Evolutionary conservation across 2,113 vertebrate species (phyloP), one percentile per base, ranked within the genome.

Genomic region (Aegithalos caudatus): DNA sequence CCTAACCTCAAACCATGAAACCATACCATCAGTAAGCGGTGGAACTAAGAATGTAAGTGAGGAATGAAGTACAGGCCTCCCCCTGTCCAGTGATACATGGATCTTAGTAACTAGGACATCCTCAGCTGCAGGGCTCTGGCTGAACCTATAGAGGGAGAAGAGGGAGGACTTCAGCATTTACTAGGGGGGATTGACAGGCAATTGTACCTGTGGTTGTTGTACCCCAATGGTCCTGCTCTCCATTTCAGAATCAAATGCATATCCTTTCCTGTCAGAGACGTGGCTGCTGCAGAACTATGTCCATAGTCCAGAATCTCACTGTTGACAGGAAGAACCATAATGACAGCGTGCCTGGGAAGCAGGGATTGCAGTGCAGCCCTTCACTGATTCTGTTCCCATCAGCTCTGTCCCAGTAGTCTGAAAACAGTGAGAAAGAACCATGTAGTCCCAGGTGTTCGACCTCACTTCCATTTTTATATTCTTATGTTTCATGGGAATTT

Each of bases 181-280:
- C 24, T 33, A 4, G 16, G 7, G 35, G 18, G 5, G 56, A 27
- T 5, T 38, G 42, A 31, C 7, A 38, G n/a, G n/a, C 62, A 53
- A 15, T 61, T 51, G 20, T 42, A 48, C 24, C n/a, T 67, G 62
- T 14, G 47, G 19, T 60, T 47, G 48, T 71, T 31, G 5, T 71
- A 72, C 11, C 7, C 44, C 0, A n/a, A n/a, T n/a, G 0, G 33
- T 80, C 91, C 61, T 72, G 48, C 66, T 83, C 53, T 38, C 40
- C 24, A 8, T 44, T 82, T 76, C 44, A 73, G 56, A 87, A 73
- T 50, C 1, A 3, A 73, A 19, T 2, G 6, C 10, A 27, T 6
- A 28, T 44, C 18, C 28, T 93, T 87, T 66, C 20, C 38, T 62
- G 0, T 45, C 9, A 12, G 44, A 78, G 21, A 38, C 0, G 0